Base-by-base conservation (phyloP, 2,797 vertebrate species). In the Odontamblyopus rebecca region DNA sequence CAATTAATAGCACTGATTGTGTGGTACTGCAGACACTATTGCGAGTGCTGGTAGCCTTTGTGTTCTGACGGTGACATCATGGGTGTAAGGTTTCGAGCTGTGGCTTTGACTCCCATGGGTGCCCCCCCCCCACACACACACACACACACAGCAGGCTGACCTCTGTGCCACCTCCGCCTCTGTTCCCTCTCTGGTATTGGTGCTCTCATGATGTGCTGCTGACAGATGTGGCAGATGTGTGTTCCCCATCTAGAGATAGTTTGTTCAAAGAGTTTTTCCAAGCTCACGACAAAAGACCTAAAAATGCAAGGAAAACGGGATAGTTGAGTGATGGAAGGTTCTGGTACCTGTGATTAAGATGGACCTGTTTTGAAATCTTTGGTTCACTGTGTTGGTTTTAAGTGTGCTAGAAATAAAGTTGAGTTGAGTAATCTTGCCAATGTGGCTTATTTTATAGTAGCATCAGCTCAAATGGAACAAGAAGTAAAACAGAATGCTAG, bases 41-140 rank as follows among this genome's bases (percentile, higher is more conserved):
- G 82, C 80, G 75, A 75, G 76, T 81, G 81, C 86, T 82, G 67
- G 89, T 92, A 90, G 89, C 86, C 71, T 48, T 16, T 78, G 74
- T 81, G 84, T 74, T 85, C 82, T 57, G 77, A 83, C 71, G 78
- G 80, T 92, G 91, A 93, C 90, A 91, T 93, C 92, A 93, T 76
- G 68, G 85, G 89, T 89, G 82, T 92, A 85, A 72, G 82, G 87
- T 93, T 92, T 83, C 87, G 82, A 66, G 27, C 79, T 82, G 84
- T 70, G 85, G 87, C 86, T 83, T 87, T 15, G 71, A 78, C 81
- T 90, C 85, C 87, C 85, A 84, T 67, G 86, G 76, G 84, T 74
- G 48, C 64, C 15, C 27, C 38, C 32, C 50, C 30, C n/a, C n/a
- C 66, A 66, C 67, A 63, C 70, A 60, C 68, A 57, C 56, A 59